These are phyloP conservation scores for Scylla paramamosain DNA, from an alignment of 1,140 invertebrate species.

Conservation along the genomic window DNA sequence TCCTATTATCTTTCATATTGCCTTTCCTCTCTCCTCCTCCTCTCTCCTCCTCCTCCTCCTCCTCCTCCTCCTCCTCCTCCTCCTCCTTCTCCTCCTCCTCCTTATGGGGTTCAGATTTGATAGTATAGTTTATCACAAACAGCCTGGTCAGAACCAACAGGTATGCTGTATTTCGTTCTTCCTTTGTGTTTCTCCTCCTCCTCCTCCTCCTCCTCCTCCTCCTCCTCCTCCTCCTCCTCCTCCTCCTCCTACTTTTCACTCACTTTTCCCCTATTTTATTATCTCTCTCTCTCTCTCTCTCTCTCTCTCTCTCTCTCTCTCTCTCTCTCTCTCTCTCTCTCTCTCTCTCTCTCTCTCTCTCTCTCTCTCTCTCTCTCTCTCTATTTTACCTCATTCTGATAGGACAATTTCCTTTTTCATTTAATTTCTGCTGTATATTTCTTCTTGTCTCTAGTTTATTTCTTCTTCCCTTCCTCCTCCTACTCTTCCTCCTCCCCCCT, in stretches of 20 bases:
- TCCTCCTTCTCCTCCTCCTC: neutral
- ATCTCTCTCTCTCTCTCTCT: neutral
- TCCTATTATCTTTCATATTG: neutral
- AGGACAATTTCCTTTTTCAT: neutral
- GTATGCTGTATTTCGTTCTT: neutral
- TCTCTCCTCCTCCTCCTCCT: neutral
- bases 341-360: too few species aligned
- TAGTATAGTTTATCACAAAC: neutral
- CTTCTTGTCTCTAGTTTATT: neutral
- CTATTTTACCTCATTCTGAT: neutral
- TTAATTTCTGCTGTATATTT: neutral
- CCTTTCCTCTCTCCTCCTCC: neutral
- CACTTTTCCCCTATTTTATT: neutral
- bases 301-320: too few species aligned
- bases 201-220: neutral
- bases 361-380: neutral
- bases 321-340: too few species aligned
- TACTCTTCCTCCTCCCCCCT: neutral
- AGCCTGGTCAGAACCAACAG: too few species aligned
- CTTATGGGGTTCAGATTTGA: neutral
- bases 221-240: neutral
- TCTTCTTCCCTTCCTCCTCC: neutral
- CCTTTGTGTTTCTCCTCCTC: neutral
- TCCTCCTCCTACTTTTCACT: neutral
- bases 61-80: neutral